Conservation (phyloP, 2,113 vertebrate species). For the Nyctibius bracteatus region DNA sequence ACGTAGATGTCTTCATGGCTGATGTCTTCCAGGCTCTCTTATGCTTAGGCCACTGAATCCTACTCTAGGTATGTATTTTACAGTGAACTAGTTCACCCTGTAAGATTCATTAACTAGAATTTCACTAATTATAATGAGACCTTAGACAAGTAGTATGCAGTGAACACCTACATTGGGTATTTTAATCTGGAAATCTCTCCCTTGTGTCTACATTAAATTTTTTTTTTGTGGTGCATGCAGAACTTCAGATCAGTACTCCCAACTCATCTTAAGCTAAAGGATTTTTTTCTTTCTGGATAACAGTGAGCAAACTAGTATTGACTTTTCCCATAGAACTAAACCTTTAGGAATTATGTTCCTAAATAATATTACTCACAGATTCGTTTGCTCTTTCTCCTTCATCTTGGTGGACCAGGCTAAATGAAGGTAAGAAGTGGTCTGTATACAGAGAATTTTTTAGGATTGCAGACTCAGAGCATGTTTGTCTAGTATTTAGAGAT, state of each 20-base stretch:
- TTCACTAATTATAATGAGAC: background rate
- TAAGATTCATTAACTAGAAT: background rate
- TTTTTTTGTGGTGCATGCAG: background rate
- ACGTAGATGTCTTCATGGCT: conserved; percentile 24
- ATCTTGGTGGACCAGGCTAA: background rate
- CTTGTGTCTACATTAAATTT: background rate
- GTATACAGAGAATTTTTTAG: background rate
- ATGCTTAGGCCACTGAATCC: conserved; percentile 18
- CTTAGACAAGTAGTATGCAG: background rate
- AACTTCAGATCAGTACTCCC: background rate
- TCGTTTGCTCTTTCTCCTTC: background rate
- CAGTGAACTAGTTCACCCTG: background rate
- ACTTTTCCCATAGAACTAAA: background rate
- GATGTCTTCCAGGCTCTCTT: conserved; percentile 14
- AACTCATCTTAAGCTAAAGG: background rate
- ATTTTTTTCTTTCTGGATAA: background rate
- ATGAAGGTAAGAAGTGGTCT: background rate
- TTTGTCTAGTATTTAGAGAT: background rate
- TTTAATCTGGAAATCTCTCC: background rate
- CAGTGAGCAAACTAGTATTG: background rate
- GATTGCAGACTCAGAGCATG: background rate
- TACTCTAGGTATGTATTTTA: background rate
- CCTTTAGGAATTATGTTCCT: background rate
- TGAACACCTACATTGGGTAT: background rate
- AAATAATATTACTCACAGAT: background rate